Percentiles rank a stretch among this genome's conserved stretches.
phyloP scores from a whole-genome alignment of 2,113 vertebrate genomes.

The Orthonyx spaldingii region DNA sequence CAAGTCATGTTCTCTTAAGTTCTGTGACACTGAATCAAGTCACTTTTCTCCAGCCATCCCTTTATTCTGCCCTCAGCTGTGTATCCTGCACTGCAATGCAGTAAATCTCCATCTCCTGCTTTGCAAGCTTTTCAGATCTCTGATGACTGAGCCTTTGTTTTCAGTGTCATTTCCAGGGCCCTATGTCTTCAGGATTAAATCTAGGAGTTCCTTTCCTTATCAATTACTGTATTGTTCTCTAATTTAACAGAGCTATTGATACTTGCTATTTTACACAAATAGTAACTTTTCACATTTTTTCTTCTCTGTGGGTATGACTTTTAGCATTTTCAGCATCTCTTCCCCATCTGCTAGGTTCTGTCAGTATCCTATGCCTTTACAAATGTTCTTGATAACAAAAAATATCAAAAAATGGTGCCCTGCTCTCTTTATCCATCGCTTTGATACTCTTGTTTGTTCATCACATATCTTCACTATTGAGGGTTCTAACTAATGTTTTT shows the following conservation, averaged over 20 bases:
- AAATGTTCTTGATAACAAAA: not conserved
- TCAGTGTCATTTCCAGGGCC: not conserved
- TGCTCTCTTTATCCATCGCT: not conserved
- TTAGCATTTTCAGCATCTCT: not conserved
- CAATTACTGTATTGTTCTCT: not conserved
- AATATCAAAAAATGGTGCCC: not conserved
- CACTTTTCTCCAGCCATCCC: not conserved
- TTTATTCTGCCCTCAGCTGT: not conserved
- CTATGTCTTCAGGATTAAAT: not conserved
- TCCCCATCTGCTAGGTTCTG: not conserved
- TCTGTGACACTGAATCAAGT: not conserved
- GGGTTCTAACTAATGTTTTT: not conserved
- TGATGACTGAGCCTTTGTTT: conserved; percentile 8
- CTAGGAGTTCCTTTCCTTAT: not conserved
- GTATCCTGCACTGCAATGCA: conserved; percentile 12
- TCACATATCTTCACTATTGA: not conserved
- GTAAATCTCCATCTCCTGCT: not conserved
- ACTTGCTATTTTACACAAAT: not conserved
- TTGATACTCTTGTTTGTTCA: not conserved
- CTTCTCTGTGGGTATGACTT: not conserved
- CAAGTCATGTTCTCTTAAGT: not conserved
- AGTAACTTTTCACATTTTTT: not conserved
- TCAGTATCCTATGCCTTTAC: not conserved
- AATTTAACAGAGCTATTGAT: not conserved
- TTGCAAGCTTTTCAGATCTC: not conserved